These are phyloP conservation scores for Epizoanthus fatuus DNA, from an alignment of 92 coral and sea anemone species.

Conservation along the genomic window DNA sequence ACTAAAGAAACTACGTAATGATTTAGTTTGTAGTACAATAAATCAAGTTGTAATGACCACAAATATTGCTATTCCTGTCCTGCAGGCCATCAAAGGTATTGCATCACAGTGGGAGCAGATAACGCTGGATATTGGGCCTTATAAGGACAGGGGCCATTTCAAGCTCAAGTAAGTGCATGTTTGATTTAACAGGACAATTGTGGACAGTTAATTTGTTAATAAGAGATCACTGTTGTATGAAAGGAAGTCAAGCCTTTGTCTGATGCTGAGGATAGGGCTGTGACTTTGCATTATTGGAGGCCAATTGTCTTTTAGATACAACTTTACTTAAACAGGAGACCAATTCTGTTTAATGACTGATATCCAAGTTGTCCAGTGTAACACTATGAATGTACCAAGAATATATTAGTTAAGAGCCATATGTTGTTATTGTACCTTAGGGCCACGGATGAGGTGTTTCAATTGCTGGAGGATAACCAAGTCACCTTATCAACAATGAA, in stretches of 20 bases:
- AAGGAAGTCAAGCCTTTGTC: background rate
- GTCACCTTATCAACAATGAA: slow-evolving; percentile 99
- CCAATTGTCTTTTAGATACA: too few relatives aligned
- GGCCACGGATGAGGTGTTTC: slow-evolving; percentile 98
- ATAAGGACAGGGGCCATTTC: slow-evolving; percentile 99
- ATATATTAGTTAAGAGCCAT: background rate
- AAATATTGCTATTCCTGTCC: background rate
- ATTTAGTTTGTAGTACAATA: too few relatives aligned
- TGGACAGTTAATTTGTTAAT: too few relatives aligned
- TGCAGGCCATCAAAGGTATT: slow-evolving; percentile 88
- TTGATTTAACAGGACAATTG: too few relatives aligned
- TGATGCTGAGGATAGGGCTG: background rate
- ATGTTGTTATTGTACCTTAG: slow-evolving; percentile 33
- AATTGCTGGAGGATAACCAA: slow-evolving; percentile 96
- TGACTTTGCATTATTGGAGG: too few relatives aligned
- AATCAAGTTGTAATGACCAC: background rate
- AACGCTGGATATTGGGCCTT: slow-evolving; percentile 93
- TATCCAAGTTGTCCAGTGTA: too few relatives aligned
- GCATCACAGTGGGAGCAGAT: slow-evolving; percentile 92
- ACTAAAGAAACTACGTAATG: too few relatives aligned
- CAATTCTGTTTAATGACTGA: too few relatives aligned
- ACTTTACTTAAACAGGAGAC: too few relatives aligned
- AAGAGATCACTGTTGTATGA: too few relatives aligned
- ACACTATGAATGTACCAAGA: background rate
- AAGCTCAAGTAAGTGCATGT: slow-evolving; percentile 80